These are phyloP conservation scores for Lepus townsendii DNA, from an alignment of 2,797 vertebrate species.

Conservation along the genomic window DNA sequence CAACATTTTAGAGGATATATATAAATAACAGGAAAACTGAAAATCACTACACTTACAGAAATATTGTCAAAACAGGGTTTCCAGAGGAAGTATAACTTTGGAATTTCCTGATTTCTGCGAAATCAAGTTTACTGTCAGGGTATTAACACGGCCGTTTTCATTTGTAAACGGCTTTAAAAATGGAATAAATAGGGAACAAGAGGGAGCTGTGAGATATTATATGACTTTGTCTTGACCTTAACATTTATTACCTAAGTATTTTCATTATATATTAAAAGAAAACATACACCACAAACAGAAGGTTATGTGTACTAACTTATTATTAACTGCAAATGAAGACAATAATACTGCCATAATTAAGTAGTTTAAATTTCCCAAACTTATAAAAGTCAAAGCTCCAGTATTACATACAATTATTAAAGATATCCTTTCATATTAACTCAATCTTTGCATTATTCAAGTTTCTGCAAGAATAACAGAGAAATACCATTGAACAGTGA, in stretches of 20 bases:
- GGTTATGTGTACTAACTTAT: background rate
- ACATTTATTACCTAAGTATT: slow-evolving; percentile 30
- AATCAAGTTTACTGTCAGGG: slow-evolving; percentile 9
- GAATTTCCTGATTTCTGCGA: slow-evolving; percentile 57
- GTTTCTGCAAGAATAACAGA: background rate
- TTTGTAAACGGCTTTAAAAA: slow-evolving; percentile 51
- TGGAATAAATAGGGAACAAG: background rate
- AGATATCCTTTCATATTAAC: slow-evolving; percentile 30
- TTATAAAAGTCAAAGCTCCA: slow-evolving; percentile 5
- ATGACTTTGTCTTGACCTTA: slow-evolving; percentile 23
- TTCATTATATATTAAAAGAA: slow-evolving; percentile 44
- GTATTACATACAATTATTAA: slow-evolving; percentile 40
- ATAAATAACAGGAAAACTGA: background rate
- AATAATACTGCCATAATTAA: background rate
- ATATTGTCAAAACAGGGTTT: background rate
- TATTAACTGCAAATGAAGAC: background rate
- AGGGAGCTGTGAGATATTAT: slow-evolving; percentile 25
- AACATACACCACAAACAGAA: background rate
- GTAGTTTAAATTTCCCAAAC: slow-evolving; percentile 38
- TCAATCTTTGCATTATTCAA: background rate
- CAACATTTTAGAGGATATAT: background rate
- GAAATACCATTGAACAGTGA: background rate
- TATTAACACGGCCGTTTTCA: background rate
- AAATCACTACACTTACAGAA: slow-evolving; percentile 18
- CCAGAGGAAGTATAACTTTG: slow-evolving; percentile 36